A percentile compares a stretch with the other conserved stretches of the same genome.
Evolutionary conservation across 2,888 invertebrate genomes (phyloP).

Genomic region (Drosophila leonis): DNA sequence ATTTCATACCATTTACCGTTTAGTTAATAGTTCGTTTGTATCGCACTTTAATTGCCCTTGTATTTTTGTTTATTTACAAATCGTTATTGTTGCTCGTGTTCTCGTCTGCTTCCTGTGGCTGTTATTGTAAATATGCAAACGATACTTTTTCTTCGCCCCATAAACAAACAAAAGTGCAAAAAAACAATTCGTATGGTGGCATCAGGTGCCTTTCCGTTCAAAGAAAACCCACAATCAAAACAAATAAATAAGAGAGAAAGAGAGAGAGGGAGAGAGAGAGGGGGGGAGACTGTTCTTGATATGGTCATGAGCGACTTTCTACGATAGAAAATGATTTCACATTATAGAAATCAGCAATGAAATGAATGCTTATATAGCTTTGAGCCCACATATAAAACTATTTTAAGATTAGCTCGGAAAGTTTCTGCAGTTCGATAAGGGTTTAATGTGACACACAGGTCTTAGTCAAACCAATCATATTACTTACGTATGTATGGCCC

Average conservation of each 20-base stretch:
- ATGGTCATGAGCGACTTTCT: background rate
- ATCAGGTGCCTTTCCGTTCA: slow-evolving; percentile 10
- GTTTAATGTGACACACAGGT: background rate
- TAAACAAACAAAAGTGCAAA: slow-evolving; percentile 17
- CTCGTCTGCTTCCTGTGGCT: background rate
- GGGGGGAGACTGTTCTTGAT: background rate
- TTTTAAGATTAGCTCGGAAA: background rate
- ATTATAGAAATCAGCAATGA: background rate
- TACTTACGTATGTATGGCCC: no score
- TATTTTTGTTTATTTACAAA: slow-evolving; percentile 14
- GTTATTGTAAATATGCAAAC: slow-evolving; percentile 22
- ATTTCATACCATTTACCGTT: slow-evolving; percentile 18
- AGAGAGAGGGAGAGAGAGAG: background rate
- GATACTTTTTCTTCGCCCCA: slow-evolving; percentile 29
- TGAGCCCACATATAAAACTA: background rate
- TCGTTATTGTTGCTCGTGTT: background rate
- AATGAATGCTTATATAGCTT: background rate
- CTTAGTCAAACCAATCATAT: background rate
- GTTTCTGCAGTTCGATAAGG: background rate
- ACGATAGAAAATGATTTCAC: slow-evolving; percentile 1
- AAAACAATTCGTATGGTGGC: background rate
- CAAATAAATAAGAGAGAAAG: no score
- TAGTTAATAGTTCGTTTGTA: slow-evolving; percentile 39
- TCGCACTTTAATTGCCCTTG: slow-evolving; percentile 31
- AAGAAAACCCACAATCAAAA: background rate